Percentiles rank a stretch among this genome's conserved stretches.
phyloP scores from a whole-genome alignment of 2,888 invertebrate species.

The Marronus borbonicus region DNA sequence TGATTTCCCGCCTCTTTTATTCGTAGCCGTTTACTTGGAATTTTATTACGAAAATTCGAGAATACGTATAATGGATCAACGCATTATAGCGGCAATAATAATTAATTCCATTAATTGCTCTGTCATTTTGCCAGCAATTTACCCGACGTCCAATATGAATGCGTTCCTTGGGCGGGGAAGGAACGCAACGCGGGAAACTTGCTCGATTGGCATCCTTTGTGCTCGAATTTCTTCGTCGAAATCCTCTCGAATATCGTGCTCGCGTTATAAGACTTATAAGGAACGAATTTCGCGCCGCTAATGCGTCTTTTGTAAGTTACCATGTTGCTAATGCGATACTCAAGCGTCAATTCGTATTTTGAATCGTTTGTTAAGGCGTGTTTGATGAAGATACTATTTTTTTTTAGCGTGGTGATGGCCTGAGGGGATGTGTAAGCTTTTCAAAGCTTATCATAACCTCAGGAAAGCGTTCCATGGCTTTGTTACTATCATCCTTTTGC shows the following conservation, averaged over 20 bases:
- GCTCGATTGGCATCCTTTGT: not conserved
- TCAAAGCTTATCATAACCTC: too few relatives aligned
- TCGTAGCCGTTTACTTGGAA: slow-evolving; percentile 1
- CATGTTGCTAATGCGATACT: too few relatives aligned
- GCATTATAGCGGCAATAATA: slow-evolving; percentile 36
- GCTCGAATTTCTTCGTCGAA: not conserved
- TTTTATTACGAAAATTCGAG: slow-evolving; percentile 27
- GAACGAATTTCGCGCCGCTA: too few relatives aligned
- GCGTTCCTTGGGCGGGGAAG: not conserved
- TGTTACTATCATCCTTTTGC: too few relatives aligned
- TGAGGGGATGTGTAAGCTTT: too few relatives aligned
- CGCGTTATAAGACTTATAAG: not conserved
- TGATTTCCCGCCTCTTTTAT: not conserved
- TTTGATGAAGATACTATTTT: too few relatives aligned
- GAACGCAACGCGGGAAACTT: not conserved
- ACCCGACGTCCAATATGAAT: not conserved
- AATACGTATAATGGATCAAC: slow-evolving; percentile 29
- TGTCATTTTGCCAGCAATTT: slow-evolving; percentile 19
- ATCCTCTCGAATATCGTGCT: not conserved
- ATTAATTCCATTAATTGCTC: slow-evolving; percentile 39
- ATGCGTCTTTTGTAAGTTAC: too few relatives aligned
- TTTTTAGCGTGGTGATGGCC: too few relatives aligned
- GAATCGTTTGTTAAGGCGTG: too few relatives aligned
- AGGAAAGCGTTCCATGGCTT: too few relatives aligned
- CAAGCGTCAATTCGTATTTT: too few relatives aligned